phyloP scores from a whole-genome alignment of 2,113 vertebrate genomes.

The Pterocles orientalis region DNA sequence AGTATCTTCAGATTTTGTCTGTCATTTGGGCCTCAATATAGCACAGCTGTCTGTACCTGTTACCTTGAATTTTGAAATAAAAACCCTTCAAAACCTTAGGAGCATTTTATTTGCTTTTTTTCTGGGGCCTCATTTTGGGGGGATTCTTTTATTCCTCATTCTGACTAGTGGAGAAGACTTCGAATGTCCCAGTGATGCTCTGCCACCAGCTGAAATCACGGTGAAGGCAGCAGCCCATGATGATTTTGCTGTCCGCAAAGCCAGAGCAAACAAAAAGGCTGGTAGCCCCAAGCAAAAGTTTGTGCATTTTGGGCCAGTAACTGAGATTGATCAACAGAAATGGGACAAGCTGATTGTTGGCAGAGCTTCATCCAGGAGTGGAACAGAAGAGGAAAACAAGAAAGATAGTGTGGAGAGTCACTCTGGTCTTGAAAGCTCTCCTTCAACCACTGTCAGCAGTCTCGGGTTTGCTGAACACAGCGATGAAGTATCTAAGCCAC shows the following conservation, averaged over 20 bases:
- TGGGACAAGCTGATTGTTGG: constrained; percentile 83
- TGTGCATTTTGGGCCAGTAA: constrained; percentile 94
- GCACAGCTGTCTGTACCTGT: neutral
- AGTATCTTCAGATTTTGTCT: neutral
- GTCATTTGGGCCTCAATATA: neutral
- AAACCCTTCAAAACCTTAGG: neutral
- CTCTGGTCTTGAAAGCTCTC: neutral
- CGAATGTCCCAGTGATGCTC: neutral
- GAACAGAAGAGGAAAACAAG: constrained; percentile 60
- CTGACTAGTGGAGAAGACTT: constrained; percentile 67
- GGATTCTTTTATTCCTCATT: constrained; percentile 61
- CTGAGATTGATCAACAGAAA: constrained; percentile 87
- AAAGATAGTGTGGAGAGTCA: neutral
- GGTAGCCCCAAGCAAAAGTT: constrained; percentile 78
- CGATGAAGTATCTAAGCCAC: neutral
- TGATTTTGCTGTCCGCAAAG: constrained; percentile 79
- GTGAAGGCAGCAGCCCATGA: constrained; percentile 73
- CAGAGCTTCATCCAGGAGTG: constrained; percentile 53
- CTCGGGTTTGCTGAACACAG: neutral
- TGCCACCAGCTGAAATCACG: constrained; percentile 69
- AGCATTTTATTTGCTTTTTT: neutral
- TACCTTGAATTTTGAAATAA: neutral
- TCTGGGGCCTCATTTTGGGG: constrained; percentile 12
- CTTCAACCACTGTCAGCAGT: neutral
- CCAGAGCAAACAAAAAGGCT: constrained; percentile 77